Base-by-base conservation (phyloP, 2,888 invertebrate species). In the Conchocele bisecta region DNA sequence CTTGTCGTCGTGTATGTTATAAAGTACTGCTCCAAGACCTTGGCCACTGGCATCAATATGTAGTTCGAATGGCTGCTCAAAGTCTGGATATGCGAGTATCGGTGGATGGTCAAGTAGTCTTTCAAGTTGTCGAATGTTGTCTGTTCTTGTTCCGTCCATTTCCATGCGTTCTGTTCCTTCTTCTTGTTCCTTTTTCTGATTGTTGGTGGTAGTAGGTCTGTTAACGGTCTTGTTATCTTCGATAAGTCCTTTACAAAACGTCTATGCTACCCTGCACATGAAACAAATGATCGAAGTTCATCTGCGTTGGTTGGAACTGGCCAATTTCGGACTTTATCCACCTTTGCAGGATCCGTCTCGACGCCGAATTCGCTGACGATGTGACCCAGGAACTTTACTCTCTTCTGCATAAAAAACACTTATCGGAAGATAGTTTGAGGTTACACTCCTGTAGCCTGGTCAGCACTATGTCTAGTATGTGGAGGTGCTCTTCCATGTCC, bases 341-440 rank as follows among this genome's bases (percentile, higher is more conserved):
- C 20, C 20, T 44, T 44, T 9, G 44, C 44, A 11, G 44, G 44
- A 17, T 44, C 44, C 13, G 17, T 44, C 20, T 44, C 44, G 11
- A 35, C 15, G 11, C 37, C 37, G 37, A 13, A 13, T 15, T 35
- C 11, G 37, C 37, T 35, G 37, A 15, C 37, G 37, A 35, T 35
- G 15, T 35, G 37, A 13, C 37, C 37, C 11, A 35, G 37, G 37
- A 35, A 35, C 15, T 13, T 35, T 35, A n/a, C n/a, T n/a, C n/a
- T n/a, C n/a, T n/a, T n/a, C n/a, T n/a, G n/a, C n/a, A n/a, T n/a
- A 50, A 50, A 50, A 24, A 26, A 37, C 66, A 66, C 24, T 72
- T 73, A 28, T 65, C 46, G 17, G 66, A 48, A 20, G 60, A 17
- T 17, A 82, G 35, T 46, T 76, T 73, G 20, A 79, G 37, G 15